Evolutionary conservation across 2,888 invertebrate species (phyloP).

Genomic region (Andrena trimmerana): DNA sequence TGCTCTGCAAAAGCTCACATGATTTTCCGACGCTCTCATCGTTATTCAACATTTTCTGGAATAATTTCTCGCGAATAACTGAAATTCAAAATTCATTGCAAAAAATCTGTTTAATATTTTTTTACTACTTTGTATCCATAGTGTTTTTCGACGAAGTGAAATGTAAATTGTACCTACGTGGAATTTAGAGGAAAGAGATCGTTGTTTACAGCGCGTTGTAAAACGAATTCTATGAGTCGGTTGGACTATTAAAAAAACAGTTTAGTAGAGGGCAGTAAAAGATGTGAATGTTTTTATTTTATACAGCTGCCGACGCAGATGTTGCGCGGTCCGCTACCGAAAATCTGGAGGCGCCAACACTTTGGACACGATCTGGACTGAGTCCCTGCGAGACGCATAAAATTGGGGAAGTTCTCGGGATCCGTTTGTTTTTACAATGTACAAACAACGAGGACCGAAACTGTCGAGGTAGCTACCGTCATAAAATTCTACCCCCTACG

Average conservation of each 20-base stretch:
- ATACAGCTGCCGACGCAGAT: conserved; percentile 43
- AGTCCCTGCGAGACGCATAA: not conserved
- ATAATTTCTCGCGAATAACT: too few species aligned
- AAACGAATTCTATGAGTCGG: conserved; percentile 21
- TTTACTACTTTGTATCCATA: too few species aligned
- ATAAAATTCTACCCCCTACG: too few species aligned
- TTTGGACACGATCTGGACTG: conserved; percentile 1
- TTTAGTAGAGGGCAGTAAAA: conserved; percentile 5
- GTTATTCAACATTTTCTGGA: too few species aligned
- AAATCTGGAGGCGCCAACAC: not conserved
- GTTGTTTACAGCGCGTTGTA: conserved; percentile 1
- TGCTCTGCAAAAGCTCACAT: too few species aligned
- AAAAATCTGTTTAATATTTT: too few species aligned
- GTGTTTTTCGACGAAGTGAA: too few species aligned
- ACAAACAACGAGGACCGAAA: conserved; percentile 69
- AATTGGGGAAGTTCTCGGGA: conserved; percentile 45
- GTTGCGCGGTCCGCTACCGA: conserved; percentile 23
- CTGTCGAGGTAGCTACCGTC: not conserved
- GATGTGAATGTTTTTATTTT: conserved; percentile 21
- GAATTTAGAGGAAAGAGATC: too few species aligned
- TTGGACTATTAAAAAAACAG: not conserved
- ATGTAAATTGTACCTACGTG: too few species aligned
- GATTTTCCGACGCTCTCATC: too few species aligned
- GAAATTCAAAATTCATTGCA: too few species aligned
- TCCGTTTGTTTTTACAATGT: conserved; percentile 72